Base-by-base conservation (phyloP, 2,888 invertebrate species). In the Epiblema foenella region DNA sequence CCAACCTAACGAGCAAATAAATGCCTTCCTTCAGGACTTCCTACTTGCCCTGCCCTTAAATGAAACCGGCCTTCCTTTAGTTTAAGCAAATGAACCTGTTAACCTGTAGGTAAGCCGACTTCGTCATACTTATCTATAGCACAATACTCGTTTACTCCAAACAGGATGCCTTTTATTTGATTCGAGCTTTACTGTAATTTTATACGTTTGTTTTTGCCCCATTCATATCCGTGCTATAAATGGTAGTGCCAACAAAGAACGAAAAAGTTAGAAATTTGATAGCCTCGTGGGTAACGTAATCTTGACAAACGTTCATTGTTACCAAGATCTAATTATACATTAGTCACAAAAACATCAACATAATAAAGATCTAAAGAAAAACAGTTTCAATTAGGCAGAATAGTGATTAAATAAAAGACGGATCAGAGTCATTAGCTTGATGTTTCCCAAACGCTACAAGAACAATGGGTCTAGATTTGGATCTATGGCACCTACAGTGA, bases 381-480 rank as follows among this genome's bases (percentile, higher is more conserved):
- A 33, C 33, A 65, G 65, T 49, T 37, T 46, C 17, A 66, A 70
- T 70, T 69, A 65, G 20, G 24, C 65, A 66, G n/a, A n/a, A n/a
- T 70, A 66, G 70, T 70, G 46, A 33, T 59, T 39, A 51, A 62
- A 68, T n/a, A n/a, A n/a, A n/a, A 46, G 46, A 42, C n/a, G 24
- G 59, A 65, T 65, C 59, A 54, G 52, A 66, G 70, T 60, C 8
- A 60, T 70, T 66, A 64, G 52, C 46, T 60, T 58, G 54, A 60
- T 52, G 37, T 54, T 70, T 70, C 70, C 59, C 70, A 70, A 52
- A 66, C 20, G 46, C 58, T 59, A 39, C 51, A 18, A 4, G 33
- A 70, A 70, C 70, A 66, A 70, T 65, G 62, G 29, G 18, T 57
- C 62, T 71, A 71, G 71, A 71, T 71, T 71, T 11, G 9, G 39